Base-by-base conservation (phyloP, 1,140 invertebrate species). In the Sycobia sp. region DNA sequence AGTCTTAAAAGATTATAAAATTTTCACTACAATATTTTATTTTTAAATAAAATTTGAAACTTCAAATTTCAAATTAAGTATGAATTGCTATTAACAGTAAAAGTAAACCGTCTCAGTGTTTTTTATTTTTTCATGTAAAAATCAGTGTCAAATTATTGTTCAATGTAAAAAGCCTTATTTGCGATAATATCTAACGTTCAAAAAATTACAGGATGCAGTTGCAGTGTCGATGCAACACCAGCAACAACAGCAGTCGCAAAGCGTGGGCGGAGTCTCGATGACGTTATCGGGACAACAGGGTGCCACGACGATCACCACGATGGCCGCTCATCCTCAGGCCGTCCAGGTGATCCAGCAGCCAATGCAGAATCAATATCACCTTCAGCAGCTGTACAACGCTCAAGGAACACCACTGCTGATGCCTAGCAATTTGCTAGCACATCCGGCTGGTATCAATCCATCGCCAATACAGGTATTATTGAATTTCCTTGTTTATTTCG, bases 321-420 rank as follows among this genome's bases (percentile, higher is more conserved):
- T 81, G 78, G 78, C 79, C 38, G 76, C 79, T 1, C 80, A 79
- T 65, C 79, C 79, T 0, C 79, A 81, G 47, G 78, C 79, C 1
- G 83, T 89, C 11, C 91, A 94, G 78, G 88, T 94, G 14, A 92
- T 94, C 67, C 91, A 93, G 74, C 92, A 93, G 67, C 89, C 90
- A 1, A 76, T 92, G 62, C 90, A 91, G 69, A 90, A 89, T 77
- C 86, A 86, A 70, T 92, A 93, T 76, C 82, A 81, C 41, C 67
- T 93, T 55, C 90, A 90, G 69, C 91, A 92, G 74, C 80, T 95
- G 13, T 90, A 93, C 71, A 91, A 92, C 75, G 82, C 88, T 13
- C 91, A 91, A 72, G 89, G 89, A 4, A 83, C 86, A 1, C 88
- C 90, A 38, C 75, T 91, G 18, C 78, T 94, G 9, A 91, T 94